phyloP scores from a whole-genome alignment of 2,888 invertebrate species.

The Emmelina monodactyla region DNA sequence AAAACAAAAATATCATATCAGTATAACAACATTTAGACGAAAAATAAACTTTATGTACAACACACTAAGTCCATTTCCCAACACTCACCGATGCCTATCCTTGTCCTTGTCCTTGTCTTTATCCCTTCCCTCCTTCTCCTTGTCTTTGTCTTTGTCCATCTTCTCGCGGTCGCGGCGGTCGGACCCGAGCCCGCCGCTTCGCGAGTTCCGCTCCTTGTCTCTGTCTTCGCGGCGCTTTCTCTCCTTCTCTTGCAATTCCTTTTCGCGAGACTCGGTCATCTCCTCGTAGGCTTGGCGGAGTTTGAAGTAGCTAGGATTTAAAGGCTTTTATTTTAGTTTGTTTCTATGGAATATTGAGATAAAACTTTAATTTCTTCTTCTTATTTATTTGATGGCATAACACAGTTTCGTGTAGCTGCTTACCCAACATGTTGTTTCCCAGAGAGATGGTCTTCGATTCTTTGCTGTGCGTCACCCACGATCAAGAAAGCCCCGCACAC shows the following conservation, averaged over 20 bases:
- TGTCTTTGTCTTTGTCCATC: conserved; percentile 32
- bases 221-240: conserved; percentile 50
- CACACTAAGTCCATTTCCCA: not conserved
- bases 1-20: too few relatives aligned
- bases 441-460: conserved; percentile 97
- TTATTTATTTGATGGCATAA: not conserved
- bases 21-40: not conserved
- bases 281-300: conserved; percentile 75
- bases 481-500: conserved; percentile 99
- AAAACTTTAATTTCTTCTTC: too few relatives aligned
- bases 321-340: not conserved
- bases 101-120: conserved; percentile 22
- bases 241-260: conserved; percentile 68
- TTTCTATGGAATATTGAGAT: too few relatives aligned
- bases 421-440: conserved; percentile 98
- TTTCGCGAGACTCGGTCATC: conserved; percentile 67
- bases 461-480: conserved; percentile 96
- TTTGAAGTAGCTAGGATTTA: conserved; percentile 59
- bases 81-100: conserved; percentile 25
- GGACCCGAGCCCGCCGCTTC: conserved; percentile 45
- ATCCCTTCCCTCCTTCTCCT: conserved; percentile 19
- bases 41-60: not conserved
- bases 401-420: conserved; percentile 29
- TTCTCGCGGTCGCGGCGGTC: conserved; percentile 50
- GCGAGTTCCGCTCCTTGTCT: conserved; percentile 37